Percentiles rank a stretch among this genome's conserved stretches.
Evolutionary conservation across 2,888 invertebrate species (phyloP).

Genomic region (Emmelina monodactyla): DNA sequence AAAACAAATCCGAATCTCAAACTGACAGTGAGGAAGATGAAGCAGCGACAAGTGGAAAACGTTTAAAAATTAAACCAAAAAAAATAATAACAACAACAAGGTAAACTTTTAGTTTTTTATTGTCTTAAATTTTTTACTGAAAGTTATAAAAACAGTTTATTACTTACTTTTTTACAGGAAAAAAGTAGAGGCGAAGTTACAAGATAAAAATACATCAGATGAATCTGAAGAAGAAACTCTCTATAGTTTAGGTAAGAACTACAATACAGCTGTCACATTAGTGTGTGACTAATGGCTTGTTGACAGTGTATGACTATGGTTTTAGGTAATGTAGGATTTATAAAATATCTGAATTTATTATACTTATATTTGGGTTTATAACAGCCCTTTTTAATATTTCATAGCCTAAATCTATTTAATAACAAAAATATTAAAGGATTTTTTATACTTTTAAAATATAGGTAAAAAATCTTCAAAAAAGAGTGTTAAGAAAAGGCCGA

Average conservation of each 20-base stretch:
- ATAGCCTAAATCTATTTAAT: no score
- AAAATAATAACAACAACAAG: conserved; percentile 46
- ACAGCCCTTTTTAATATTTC: no score
- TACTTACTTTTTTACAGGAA: conserved; percentile 34
- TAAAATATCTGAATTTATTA: no score
- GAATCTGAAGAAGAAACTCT: conserved; percentile 60
- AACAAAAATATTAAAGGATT: no score
- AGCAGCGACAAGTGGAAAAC: conserved; percentile 42
- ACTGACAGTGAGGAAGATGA: conserved; percentile 54
- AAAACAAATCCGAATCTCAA: conserved; percentile 55
- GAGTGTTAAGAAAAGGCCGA: conserved; percentile 31
- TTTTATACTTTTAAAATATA: no score
- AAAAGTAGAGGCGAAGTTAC: conserved; percentile 63
- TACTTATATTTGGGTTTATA: no score
- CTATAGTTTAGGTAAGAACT: conserved; percentile 43
- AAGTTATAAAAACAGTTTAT: conserved; percentile 2
- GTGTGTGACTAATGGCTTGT: no score
- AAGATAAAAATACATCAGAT: conserved; percentile 58
- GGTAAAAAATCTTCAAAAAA: conserved; percentile 46
- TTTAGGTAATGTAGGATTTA: no score
- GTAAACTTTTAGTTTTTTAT: conserved; percentile 21
- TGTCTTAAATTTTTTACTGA: conserved; percentile 1
- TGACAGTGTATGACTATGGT: no score
- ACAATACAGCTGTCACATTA: no score
- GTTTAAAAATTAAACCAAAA: conserved; percentile 57